Evolutionary conservation across 2,113 vertebrate species (phyloP).

Genomic region (Columbina picui): DNA sequence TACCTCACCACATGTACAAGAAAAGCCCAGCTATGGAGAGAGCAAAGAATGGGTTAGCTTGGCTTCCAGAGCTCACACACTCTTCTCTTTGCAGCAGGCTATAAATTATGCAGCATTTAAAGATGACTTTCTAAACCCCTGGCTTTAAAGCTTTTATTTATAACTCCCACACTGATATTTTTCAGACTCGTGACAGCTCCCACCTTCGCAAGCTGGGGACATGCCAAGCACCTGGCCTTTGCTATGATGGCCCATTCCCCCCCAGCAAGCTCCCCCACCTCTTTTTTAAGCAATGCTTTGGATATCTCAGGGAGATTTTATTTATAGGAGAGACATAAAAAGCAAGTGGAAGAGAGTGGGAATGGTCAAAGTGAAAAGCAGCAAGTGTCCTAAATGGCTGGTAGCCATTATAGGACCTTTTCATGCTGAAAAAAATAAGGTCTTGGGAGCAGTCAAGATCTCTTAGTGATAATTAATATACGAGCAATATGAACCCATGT

Average conservation of each 20-base stretch:
- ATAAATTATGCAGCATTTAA: conserved; percentile 80
- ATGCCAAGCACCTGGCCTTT: conserved; percentile 77
- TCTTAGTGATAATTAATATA: not conserved
- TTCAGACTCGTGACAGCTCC: conserved; percentile 76
- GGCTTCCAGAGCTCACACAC: conserved; percentile 62
- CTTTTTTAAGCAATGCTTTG: conserved; percentile 48
- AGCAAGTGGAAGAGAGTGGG: not conserved
- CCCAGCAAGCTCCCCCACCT: conserved; percentile 23
- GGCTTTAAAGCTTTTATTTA: conserved; percentile 78
- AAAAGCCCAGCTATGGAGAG: not conserved
- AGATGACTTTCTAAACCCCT: conserved; percentile 75
- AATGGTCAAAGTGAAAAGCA: conserved; percentile 46
- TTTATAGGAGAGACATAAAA: conserved; percentile 56
- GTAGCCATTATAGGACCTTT: not conserved
- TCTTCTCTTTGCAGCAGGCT: conserved; percentile 54
- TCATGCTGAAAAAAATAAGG: not conserved
- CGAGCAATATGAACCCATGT: not conserved
- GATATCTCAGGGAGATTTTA: conserved; percentile 33
- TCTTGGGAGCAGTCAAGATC: not conserved
- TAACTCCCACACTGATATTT: conserved; percentile 79
- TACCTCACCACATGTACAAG: not conserved
- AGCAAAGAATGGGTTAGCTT: conserved; percentile 48
- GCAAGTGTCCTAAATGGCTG: not conserved
- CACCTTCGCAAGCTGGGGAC: conserved; percentile 71
- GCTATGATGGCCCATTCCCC: conserved; percentile 68